Percentiles rank a stretch among this genome's conserved stretches.
Evolutionary conservation across 2,888 invertebrate genomes (phyloP).

Genomic region (Leucophenga maculata): DNA sequence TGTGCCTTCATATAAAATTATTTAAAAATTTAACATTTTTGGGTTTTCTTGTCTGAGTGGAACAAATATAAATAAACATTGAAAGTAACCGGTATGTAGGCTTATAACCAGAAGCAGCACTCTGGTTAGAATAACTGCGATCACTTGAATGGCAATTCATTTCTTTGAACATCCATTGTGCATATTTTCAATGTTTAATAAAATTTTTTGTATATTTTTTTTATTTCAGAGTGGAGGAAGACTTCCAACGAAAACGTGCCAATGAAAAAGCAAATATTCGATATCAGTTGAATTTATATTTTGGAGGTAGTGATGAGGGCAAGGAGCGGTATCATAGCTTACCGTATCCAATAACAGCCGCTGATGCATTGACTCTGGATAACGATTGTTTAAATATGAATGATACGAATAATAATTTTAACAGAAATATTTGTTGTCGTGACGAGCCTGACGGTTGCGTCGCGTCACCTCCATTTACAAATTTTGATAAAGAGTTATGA

Average conservation of each 20-base stretch:
- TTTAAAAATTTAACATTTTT: no score
- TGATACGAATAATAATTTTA: constrained; percentile 45
- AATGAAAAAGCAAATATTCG: constrained; percentile 83
- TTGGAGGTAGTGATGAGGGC: constrained; percentile 72
- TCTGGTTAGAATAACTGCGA: no score
- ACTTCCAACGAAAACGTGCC: constrained; percentile 88
- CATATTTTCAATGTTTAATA: not conserved
- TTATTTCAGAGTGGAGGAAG: constrained; percentile 82
- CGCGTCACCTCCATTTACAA: constrained; percentile 68
- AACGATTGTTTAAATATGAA: constrained; percentile 38
- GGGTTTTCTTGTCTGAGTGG: no score
- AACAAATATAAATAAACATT: no score
- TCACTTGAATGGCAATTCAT: no score
- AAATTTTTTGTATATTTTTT: no score
- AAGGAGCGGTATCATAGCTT: constrained; percentile 74
- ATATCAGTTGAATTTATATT: constrained; percentile 79
- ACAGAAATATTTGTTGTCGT: constrained; percentile 63
- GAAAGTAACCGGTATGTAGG: no score
- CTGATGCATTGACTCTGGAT: constrained; percentile 22
- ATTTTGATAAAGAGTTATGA: not conserved
- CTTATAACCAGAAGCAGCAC: no score
- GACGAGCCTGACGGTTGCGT: constrained; percentile 84
- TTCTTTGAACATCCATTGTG: no score
- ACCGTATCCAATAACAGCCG: constrained; percentile 64
- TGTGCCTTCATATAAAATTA: no score